Evolutionary conservation across 2,888 invertebrate species (phyloP), one percentile per base, ranked within the genome.

Genomic region (Stegana nigrithorax): DNA sequence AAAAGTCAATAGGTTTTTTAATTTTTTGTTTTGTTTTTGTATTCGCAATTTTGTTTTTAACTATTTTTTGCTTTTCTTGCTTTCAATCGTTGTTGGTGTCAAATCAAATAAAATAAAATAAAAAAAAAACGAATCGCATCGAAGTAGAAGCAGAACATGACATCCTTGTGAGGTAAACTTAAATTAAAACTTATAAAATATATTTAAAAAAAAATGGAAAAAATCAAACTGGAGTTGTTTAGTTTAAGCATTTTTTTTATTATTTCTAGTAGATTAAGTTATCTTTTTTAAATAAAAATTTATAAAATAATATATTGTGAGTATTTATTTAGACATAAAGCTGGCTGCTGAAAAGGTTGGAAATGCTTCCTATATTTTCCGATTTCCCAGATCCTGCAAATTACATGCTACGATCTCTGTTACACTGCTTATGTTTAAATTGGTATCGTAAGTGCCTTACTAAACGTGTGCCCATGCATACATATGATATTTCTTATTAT

Each of bases 181-280:
- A 7, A 27, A 17, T 14, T n/a, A 10, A 36, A 36, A 36, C 36
- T 4, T 32, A 27, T 4, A 14, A 51, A 26, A 50, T 14, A 27
- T 29, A 29, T 19, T 44, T 44, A 25, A 58, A 58, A 42, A 58
- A 45, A 44, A 47, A 59, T 29, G 21, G 0, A 26, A n/a, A 44
- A 57, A 44, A 47, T 14, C n/a, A 25, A 26, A 10, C 57, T 26
- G 64, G 63, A 66, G 47, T 64, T 67, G 36, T 65, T 63, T 60
- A 66, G 69, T 51, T 58, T 75, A 74, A 75, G 76, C 66, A 59
- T 67, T 78, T 67, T 78, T 74, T 71, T 60, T 65, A 73, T 67
- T 64, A 70, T 68, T 71, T 73, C 53, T 71, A 73, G 64, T 63
- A 64, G 39, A 57, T 67, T 78, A 74, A 74, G 78, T 69, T 55